Base-by-base conservation (phyloP, 2,888 invertebrate species). In the Ptilodon capucinus region DNA sequence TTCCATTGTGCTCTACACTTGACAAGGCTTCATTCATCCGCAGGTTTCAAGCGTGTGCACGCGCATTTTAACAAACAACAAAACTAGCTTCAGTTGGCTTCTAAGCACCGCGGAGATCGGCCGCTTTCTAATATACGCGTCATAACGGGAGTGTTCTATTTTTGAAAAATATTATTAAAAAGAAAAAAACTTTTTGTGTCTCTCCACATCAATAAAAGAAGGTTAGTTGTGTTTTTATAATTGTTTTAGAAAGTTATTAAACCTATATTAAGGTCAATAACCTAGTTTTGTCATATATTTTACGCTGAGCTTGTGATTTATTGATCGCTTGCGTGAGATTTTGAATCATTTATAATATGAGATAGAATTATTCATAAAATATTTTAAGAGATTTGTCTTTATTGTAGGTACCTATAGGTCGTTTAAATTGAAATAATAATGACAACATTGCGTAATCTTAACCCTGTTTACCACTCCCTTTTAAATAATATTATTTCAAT, bases 51-150 rank as follows among this genome's bases (percentile, higher is more conserved):
- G 48, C 51, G 36, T 62, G 60, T 66, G 68, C 50, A 35, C 38
- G 54, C 67, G 67, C 72, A 57, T 40, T 46, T 42, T 42, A 30
- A 46, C 32, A 40, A 36, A 46, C 47, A 38, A 30, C 41, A 21
- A 19, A 16, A 9, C 4, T 54, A 51, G 49, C 61, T 58, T 65
- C 58, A 72, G 72, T 72, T 56, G 50, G 48, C 54, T 55, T 54
- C 50, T 14, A 57, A 54, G 42, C 61, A 56, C 54, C 59, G 63
- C 50, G 60, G 48, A 8, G 40, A 57, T 42, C 60, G 56, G 62
- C 56, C 58, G 63, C 35, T 36, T 43, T 28, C 36, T 32, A 13
- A n/a, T 11, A 5, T 32, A 32, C 40, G 51, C 51, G 54, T 45
- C 48, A 28, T 44, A 41, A 38, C 64, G 64, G 49, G 64, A 46